Conservation (phyloP, 92 coral and sea anemone species). For the Phenganax subtilis region DNA sequence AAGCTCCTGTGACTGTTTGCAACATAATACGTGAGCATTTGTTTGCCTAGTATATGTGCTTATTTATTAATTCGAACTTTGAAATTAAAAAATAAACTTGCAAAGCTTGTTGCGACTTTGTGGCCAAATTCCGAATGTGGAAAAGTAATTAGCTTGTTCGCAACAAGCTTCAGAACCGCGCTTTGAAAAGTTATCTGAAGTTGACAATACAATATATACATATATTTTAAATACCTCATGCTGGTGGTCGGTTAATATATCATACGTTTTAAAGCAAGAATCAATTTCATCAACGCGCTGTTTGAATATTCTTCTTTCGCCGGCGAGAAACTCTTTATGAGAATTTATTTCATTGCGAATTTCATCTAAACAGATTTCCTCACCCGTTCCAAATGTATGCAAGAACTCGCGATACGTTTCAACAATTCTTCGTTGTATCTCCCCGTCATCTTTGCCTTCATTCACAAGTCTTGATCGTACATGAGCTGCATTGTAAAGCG, state of each 20-base stretch:
- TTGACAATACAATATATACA: too few relatives aligned
- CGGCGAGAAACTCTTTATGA: constrained; percentile 22
- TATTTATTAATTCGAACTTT: too few relatives aligned
- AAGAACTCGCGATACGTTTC: constrained; percentile 11
- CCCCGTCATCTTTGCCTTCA: not conserved
- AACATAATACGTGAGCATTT: too few relatives aligned
- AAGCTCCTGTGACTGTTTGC: too few relatives aligned
- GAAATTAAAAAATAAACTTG: too few relatives aligned
- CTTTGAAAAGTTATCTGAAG: too few relatives aligned
- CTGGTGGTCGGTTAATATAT: not conserved
- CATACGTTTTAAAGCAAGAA: not conserved
- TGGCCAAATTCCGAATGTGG: too few relatives aligned
- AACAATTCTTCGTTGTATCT: constrained; percentile 9
- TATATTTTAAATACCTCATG: constrained; percentile 10
- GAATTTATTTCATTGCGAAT: constrained; percentile 19
- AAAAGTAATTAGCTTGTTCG: too few relatives aligned
- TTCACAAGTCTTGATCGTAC: not conserved
- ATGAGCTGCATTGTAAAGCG: constrained; percentile 13
- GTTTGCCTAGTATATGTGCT: too few relatives aligned
- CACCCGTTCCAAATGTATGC: not conserved
- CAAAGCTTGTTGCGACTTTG: too few relatives aligned
- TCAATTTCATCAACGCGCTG: constrained; percentile 20
- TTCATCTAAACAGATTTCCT: not conserved
- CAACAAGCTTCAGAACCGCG: not conserved
- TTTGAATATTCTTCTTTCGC: not conserved